phyloP scores from a whole-genome alignment of 2,113 vertebrate genomes.

The Crotalus tigris region DNA sequence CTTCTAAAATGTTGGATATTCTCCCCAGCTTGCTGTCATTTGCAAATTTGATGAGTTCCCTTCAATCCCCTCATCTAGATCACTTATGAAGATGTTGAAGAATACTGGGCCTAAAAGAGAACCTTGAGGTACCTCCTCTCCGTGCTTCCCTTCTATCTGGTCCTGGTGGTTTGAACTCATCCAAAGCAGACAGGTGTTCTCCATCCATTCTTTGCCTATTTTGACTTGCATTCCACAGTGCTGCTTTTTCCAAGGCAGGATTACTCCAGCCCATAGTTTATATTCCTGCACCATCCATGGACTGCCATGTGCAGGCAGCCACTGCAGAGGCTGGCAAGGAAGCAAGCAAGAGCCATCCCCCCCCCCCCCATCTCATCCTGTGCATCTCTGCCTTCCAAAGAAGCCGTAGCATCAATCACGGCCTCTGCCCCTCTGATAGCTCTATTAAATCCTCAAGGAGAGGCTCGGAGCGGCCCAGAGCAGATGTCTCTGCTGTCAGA shows the following conservation, averaged over 20 bases:
- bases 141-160: too few species aligned
- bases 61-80: too few species aligned
- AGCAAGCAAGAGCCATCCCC: background rate
- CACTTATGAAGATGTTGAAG: too few species aligned
- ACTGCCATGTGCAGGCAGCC: background rate
- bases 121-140: too few species aligned
- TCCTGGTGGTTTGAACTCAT: background rate
- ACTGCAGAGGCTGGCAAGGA: background rate
- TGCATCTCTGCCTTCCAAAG: slow-evolving; percentile 34
- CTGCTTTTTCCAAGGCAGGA: background rate
- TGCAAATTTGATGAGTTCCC: too few species aligned
- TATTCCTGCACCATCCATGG: background rate
- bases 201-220: background rate
- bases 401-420: slow-evolving; percentile 65
- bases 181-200: background rate
- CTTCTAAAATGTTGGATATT: too few species aligned
- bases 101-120: too few species aligned
- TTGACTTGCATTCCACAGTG: background rate
- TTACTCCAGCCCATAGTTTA: background rate
- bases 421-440: slow-evolving; percentile 45
- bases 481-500: slow-evolving; percentile 45
- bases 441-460: slow-evolving; percentile 68
- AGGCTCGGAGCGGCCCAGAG: slow-evolving; percentile 30
- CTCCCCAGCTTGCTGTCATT: too few species aligned
- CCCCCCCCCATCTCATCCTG: slow-evolving; percentile 15